These are phyloP conservation scores for Barypeithes pellucidus DNA, from an alignment of 2,888 invertebrate genomes.

Conservation along the genomic window DNA sequence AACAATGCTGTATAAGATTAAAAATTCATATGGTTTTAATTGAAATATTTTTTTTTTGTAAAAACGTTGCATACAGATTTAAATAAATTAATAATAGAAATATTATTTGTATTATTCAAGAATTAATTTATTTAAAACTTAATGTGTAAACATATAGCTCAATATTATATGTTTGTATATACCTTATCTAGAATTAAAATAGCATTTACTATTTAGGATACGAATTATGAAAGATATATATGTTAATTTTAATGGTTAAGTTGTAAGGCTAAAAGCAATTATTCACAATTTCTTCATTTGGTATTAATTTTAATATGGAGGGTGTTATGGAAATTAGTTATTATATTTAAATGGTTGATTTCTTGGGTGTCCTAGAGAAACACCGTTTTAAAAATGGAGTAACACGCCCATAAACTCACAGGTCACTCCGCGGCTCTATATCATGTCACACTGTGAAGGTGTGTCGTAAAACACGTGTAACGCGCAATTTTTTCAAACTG, in stretches of 20 bases:
- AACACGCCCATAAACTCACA: too few species aligned
- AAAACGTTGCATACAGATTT: not conserved
- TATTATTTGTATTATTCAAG: not conserved
- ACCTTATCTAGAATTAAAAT: conserved; percentile 25
- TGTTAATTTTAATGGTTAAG: not conserved
- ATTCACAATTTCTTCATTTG: too few species aligned
- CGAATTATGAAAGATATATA: conserved; percentile 32
- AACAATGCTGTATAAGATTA: conserved; percentile 41
- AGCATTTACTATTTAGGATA: conserved; percentile 29
- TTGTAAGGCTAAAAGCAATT: too few species aligned
- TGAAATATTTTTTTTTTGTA: conserved; percentile 5
- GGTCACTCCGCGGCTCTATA: too few species aligned
- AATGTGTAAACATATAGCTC: conserved; percentile 29
- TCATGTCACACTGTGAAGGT: too few species aligned
- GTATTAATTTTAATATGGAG: too few species aligned
- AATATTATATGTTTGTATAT: conserved; percentile 36
- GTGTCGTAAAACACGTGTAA: too few species aligned
- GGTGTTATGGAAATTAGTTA: too few species aligned
- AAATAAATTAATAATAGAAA: conserved; percentile 14
- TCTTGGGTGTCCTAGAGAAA: too few species aligned
- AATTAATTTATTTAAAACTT: conserved; percentile 23
- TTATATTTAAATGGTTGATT: too few species aligned
- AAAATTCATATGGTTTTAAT: not conserved
- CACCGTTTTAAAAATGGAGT: too few species aligned
- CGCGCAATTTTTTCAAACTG: too few species aligned